Evolutionary conservation across 1,140 invertebrate genomes (phyloP).

Genomic region (Rhizoglyphus robini): DNA sequence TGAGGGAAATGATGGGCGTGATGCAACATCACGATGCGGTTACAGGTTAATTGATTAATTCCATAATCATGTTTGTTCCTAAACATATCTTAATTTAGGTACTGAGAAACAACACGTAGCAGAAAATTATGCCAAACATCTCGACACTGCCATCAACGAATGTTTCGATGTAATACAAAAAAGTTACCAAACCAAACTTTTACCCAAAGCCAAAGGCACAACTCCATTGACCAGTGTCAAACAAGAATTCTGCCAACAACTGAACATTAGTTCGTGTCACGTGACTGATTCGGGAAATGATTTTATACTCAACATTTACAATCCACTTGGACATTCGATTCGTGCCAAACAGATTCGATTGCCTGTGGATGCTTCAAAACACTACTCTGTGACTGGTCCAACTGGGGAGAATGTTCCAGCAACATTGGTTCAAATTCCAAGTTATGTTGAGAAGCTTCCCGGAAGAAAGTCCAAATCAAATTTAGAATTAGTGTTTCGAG

Average conservation of each 20-base stretch:
- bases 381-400: conserved; percentile 49
- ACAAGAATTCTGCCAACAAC: too few species aligned
- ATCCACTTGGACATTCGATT: conserved; percentile 52
- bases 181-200: too few species aligned
- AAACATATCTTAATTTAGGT: conserved; percentile 36
- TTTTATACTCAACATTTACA: conserved; percentile 59
- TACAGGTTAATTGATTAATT: neutral
- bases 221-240: too few species aligned
- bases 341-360: conserved; percentile 49
- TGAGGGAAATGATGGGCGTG: too few species aligned
- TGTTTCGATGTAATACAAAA: too few species aligned
- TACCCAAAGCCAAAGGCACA: conserved; percentile 29
- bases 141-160: neutral
- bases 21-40: conserved; percentile 38
- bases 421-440: conserved; percentile 30
- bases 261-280: conserved; percentile 44
- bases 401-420: conserved; percentile 36
- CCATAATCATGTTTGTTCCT: neutral
- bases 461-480: conserved; percentile 31
- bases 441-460: conserved; percentile 31
- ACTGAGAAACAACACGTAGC: conserved; percentile 81
- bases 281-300: conserved; percentile 45
- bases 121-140: conserved; percentile 60
- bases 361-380: conserved; percentile 44
- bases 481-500: too few species aligned